phyloP scores from a whole-genome alignment of 2,888 invertebrate genomes.

The Drosophila hamatofila region DNA sequence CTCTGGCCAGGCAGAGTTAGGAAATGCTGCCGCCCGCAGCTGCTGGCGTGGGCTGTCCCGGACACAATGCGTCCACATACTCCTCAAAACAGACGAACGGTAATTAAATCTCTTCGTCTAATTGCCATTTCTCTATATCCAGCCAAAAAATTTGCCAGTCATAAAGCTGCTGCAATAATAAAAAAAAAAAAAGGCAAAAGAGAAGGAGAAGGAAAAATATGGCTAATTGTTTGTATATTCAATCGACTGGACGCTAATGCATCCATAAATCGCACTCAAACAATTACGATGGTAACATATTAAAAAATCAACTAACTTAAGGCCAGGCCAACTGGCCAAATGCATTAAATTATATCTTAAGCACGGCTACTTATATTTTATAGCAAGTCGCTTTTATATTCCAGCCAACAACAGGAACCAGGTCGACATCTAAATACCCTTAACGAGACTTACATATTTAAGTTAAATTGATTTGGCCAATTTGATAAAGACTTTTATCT shows the following conservation, averaged over 20 bases:
- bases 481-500: not conserved
- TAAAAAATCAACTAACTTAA: slow-evolving; percentile 18
- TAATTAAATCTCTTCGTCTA: slow-evolving; percentile 70
- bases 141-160: slow-evolving; percentile 65
- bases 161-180: slow-evolving; percentile 48
- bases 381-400: slow-evolving; percentile 37
- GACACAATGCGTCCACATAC: slow-evolving; percentile 33
- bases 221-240: slow-evolving; percentile 48
- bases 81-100: slow-evolving; percentile 14
- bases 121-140: slow-evolving; percentile 65
- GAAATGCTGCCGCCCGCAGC: slow-evolving; percentile 23
- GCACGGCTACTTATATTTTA: slow-evolving; percentile 61
- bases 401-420: not conserved
- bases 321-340: slow-evolving; percentile 19
- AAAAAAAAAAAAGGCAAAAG: slow-evolving; percentile 21
- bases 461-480: not conserved
- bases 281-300: slow-evolving; percentile 16
- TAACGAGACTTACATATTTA: not conserved
- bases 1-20: slow-evolving; percentile 7
- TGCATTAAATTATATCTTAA: slow-evolving; percentile 57
- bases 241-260: slow-evolving; percentile 65
- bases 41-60: slow-evolving; percentile 32
- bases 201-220: not conserved
- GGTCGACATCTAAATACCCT: slow-evolving; percentile 23
- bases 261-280: slow-evolving; percentile 61